phyloP scores from a whole-genome alignment of 2,888 invertebrate species.

The Clepsis dumicolana region DNA sequence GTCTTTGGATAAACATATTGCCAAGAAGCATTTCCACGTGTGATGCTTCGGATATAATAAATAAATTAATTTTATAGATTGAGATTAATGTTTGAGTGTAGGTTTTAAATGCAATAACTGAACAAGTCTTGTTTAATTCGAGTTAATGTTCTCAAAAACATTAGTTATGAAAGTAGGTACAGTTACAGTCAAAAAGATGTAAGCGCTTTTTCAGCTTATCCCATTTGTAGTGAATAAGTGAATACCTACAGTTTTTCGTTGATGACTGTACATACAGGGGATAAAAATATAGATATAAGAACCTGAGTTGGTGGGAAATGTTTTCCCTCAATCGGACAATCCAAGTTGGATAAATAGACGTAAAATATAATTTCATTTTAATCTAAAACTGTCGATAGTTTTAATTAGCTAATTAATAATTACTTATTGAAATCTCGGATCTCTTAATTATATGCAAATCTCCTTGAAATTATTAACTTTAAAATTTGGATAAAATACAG shows the following conservation, averaged over 20 bases:
- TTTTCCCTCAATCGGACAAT: too few relatives aligned
- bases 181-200: too few relatives aligned
- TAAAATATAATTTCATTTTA: not conserved
- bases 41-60: slow-evolving; percentile 48
- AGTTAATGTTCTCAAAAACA: not conserved
- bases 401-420: too few relatives aligned
- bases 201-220: too few relatives aligned
- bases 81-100: not conserved
- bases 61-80: not conserved
- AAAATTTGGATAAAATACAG: too few relatives aligned
- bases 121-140: not conserved
- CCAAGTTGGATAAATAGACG: not conserved
- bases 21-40: slow-evolving; percentile 82
- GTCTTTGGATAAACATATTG: slow-evolving; percentile 83
- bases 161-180: too few relatives aligned
- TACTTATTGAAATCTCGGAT: not conserved
- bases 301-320: too few relatives aligned
- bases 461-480: not conserved
- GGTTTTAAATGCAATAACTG: not conserved
- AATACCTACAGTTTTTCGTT: too few relatives aligned
- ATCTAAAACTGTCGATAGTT: slow-evolving; percentile 9
- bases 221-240: too few relatives aligned
- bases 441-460: not conserved
- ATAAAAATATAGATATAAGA: too few relatives aligned
- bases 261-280: too few relatives aligned